phyloP scores from a whole-genome alignment of 2,113 vertebrate species.

The Malurus cyaneus region DNA sequence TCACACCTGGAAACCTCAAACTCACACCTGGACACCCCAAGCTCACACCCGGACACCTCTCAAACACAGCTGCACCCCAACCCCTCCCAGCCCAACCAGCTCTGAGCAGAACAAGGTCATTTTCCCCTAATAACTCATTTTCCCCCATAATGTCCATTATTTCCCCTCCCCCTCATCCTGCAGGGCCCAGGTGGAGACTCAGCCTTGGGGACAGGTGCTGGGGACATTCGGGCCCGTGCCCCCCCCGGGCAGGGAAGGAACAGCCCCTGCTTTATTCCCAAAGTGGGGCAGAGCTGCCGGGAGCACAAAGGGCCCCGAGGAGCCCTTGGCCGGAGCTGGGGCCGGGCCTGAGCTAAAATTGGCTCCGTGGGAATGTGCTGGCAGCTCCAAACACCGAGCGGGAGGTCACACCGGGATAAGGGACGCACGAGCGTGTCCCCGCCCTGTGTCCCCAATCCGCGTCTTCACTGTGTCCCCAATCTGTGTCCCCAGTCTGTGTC shows the following conservation, averaged over 20 bases:
- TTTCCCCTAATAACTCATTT: rapidly evolving
- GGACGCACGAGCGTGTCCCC: background rate
- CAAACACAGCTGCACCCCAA: background rate
- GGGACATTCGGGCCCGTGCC: rapidly evolving
- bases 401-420: background rate
- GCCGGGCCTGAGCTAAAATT: conserved; percentile 63
- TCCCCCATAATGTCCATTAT: rapidly evolving
- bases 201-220: background rate
- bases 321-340: background rate
- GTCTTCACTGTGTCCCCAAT: too few species aligned
- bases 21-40: background rate
- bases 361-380: conserved; percentile 59
- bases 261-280: conserved; percentile 6
- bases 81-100: rapidly evolving
- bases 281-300: conserved; percentile 17
- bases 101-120: background rate
- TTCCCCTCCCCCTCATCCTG: rapidly evolving
- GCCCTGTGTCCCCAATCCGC: background rate
- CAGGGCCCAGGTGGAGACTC: background rate
- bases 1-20: background rate
- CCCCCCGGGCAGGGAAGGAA: background rate
- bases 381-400: background rate
- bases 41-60: background rate
- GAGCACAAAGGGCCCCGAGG: conserved; percentile 9
- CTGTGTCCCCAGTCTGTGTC: too few species aligned